phyloP scores from a whole-genome alignment of 2,113 vertebrate species.

The Melanerpes formicivorus region DNA sequence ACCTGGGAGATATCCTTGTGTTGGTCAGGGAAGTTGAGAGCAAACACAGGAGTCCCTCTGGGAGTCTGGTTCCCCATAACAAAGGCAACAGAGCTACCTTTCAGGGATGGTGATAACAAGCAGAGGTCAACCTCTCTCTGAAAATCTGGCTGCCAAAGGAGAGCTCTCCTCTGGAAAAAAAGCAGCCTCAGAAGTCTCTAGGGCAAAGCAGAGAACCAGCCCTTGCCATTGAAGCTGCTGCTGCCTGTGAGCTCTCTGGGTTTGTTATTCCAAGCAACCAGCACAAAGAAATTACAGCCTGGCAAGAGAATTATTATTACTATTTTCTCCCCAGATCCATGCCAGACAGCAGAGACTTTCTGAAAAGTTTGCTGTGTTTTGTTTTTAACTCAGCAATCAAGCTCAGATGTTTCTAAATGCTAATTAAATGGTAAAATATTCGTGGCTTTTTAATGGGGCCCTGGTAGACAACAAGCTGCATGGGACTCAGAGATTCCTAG shows the following conservation, averaged over 20 bases:
- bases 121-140: conserved; percentile 11
- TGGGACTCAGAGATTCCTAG: no score
- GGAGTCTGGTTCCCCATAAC: not conserved
- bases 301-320: not conserved
- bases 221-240: not conserved
- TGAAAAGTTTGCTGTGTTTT: not conserved
- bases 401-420: not conserved
- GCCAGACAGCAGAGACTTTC: not conserved
- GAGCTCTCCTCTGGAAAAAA: not conserved
- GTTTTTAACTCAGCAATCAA: not conserved
- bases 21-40: conserved; percentile 11
- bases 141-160: not conserved
- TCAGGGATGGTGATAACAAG: conserved; percentile 10
- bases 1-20: not conserved
- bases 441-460: not conserved
- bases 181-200: not conserved
- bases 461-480: not conserved
- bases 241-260: not conserved
- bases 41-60: conserved; percentile 26
- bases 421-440: not conserved
- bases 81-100: not conserved
- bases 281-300: not conserved
- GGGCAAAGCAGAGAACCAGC: not conserved
- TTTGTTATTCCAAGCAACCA: not conserved
- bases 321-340: not conserved